These are phyloP conservation scores for Prolemur simus DNA, from an alignment of 2,113 vertebrate species.

Conservation along the genomic window DNA sequence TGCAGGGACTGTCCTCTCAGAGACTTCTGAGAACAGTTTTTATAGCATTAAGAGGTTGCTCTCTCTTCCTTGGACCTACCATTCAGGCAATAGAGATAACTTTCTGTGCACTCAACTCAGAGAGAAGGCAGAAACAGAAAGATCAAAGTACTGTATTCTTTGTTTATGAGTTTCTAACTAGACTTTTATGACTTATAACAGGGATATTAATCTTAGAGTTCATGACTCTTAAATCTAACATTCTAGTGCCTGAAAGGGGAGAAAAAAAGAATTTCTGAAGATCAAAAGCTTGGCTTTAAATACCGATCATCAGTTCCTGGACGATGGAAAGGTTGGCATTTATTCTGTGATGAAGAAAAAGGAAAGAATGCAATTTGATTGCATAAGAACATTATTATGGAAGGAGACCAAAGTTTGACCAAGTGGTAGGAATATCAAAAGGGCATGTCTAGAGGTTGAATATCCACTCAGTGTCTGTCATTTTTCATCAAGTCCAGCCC, in stretches of 20 bases:
- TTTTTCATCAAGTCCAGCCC: background rate
- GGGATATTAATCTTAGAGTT: background rate
- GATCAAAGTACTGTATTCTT: background rate
- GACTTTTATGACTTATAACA: background rate
- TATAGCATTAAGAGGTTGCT: background rate
- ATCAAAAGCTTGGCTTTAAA: slow-evolving; percentile 38
- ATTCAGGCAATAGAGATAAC: background rate
- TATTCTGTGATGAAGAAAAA: background rate
- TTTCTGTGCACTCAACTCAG: background rate
- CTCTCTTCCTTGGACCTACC: background rate
- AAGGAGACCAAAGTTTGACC: slow-evolving; percentile 35
- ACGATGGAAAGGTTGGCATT: slow-evolving; percentile 16
- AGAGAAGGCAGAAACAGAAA: background rate
- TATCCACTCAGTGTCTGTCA: background rate
- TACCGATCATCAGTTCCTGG: background rate
- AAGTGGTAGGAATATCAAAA: background rate
- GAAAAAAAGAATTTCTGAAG: background rate
- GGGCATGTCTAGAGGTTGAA: background rate
- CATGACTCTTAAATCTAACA: background rate
- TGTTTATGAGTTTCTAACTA: background rate
- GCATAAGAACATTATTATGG: background rate
- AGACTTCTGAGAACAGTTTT: background rate
- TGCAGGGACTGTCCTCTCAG: background rate
- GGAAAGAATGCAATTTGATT: background rate
- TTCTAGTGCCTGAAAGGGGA: background rate